Conservation (phyloP, 2,888 invertebrate genomes). For the Cheilosia urbana region DNA sequence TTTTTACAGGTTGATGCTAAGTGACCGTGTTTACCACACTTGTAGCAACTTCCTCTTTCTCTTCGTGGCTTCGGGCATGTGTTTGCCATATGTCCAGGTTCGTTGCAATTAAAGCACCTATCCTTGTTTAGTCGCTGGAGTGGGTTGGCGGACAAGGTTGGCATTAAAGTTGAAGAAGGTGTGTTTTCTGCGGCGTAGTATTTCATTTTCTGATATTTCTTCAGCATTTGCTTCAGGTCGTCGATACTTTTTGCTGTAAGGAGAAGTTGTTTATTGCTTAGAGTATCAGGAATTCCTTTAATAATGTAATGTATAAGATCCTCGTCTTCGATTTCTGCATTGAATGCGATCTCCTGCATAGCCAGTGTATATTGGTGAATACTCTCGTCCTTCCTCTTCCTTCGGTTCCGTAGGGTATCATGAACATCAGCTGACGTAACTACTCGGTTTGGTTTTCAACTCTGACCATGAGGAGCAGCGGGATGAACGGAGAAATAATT, state of each 20-base stretch:
- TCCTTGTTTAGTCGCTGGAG: no score
- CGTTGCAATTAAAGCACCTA: no score
- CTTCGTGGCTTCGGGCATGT: background rate
- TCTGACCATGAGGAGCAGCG: slow-evolving; percentile 44
- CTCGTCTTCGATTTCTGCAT: background rate
- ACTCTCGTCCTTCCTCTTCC: slow-evolving; percentile 39
- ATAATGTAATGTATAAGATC: no score
- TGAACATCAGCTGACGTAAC: slow-evolving; percentile 42
- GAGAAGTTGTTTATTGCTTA: no score
- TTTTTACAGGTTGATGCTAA: slow-evolving; percentile 1
- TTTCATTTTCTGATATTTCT: no score
- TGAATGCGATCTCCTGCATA: slow-evolving; percentile 48
- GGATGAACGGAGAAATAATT: slow-evolving; percentile 39
- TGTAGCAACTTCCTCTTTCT: slow-evolving; percentile 2
- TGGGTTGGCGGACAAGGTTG: no score
- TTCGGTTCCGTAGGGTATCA: slow-evolving; percentile 26
- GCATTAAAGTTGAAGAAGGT: no score
- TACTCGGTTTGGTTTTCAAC: slow-evolving; percentile 8
- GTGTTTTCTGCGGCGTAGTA: no score
- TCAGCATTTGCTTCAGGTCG: no score
- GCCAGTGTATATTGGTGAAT: slow-evolving; percentile 43
- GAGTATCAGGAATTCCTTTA: no score
- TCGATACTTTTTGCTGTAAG: no score
- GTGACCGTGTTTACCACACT: slow-evolving; percentile 5
- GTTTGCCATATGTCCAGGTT: no score